Base-by-base conservation (phyloP, 2,113 vertebrate genomes). In the Colius striatus region DNA sequence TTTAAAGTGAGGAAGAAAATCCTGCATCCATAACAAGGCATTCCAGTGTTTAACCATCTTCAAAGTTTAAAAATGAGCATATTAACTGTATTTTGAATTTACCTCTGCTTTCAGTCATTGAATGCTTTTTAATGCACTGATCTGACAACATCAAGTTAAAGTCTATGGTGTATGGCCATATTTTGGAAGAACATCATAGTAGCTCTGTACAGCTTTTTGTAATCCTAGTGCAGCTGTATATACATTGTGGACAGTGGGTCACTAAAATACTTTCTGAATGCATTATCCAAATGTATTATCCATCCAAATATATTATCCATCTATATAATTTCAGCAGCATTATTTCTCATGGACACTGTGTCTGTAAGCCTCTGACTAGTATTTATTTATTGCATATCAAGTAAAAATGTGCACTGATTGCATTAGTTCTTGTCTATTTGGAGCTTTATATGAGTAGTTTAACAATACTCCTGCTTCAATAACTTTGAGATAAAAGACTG, bases 401-500 rank as follows among this genome's bases (percentile, higher is more conserved):
- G 63, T 51, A 85, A 74, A 95, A 94, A 84, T 34, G 6, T 47
- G 43, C 54, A 34, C 47, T 85, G 51, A 91, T 72, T 84, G 41
- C 89, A 92, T 92, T 79, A 86, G 32, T 54, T 87, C 50, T 73
- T 92, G 50, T 50, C 36, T n/a, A 34, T 94, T 92, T 95, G 47
- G 29, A 92, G n/a, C 27, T 95, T 91, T 91, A 66, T 62, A 92
- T 43, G 81, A 89, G 41, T 55, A 70, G 70, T 92, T 95, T 89
- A 96, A 66, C 91, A 96, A 91, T 83, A 50, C 14, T 94, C 15
- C 45, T 65, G 74, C 80, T 94, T 92, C 92, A 95, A 27, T 76
- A 74, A 83, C 13, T 81, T 75, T 43, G 13, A 62, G 70, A 83
- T 51, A 58, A 85, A 91, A 91, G 16, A 16, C 30, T 58, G 23